These are phyloP conservation scores for Rhipidura dahli DNA, from an alignment of 2,113 vertebrate genomes.

Conservation along the genomic window DNA sequence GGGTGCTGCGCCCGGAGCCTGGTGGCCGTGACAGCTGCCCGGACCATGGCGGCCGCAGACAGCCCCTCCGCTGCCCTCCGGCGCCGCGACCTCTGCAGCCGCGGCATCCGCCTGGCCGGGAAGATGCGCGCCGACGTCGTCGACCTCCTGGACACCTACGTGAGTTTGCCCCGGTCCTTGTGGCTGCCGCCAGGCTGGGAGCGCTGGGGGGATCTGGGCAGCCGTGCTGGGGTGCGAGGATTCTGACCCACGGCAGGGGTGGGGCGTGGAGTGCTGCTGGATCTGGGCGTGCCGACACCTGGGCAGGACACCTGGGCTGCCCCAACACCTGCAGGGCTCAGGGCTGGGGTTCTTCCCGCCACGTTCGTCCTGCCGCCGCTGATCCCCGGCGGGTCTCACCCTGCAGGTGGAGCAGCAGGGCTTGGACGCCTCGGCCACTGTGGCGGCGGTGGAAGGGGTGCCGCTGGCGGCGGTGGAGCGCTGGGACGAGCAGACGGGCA, in stretches of 20 bases:
- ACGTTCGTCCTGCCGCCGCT: rapidly evolving
- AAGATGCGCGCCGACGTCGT: slow-evolving; percentile 73
- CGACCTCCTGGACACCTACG: slow-evolving; percentile 65
- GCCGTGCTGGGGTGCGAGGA: rapidly evolving
- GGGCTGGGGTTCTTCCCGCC: rapidly evolving
- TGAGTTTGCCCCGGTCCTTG: slow-evolving; percentile 43
- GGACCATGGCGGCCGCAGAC: slow-evolving; percentile 66
- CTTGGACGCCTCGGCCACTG: slow-evolving; percentile 39
- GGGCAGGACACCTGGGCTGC: background rate
- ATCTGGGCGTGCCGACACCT: rapidly evolving
- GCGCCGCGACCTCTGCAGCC: slow-evolving; percentile 60
- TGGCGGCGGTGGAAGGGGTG: slow-evolving; percentile 63
- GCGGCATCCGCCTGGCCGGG: slow-evolving; percentile 70
- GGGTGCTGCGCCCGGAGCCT: background rate
- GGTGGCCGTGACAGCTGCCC: slow-evolving; percentile 9
- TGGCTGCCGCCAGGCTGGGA: rapidly evolving
- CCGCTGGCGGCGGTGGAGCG: slow-evolving; percentile 53
- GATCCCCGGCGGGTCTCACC: background rate
- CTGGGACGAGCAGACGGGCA: slow-evolving; percentile 67
- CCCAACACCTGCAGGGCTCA: rapidly evolving
- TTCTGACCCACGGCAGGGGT: rapidly evolving
- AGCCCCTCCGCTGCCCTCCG: slow-evolving; percentile 2
- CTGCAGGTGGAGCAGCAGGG: slow-evolving; percentile 70
- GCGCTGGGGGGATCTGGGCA: rapidly evolving
- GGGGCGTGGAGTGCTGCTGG: rapidly evolving